Base-by-base conservation (phyloP, 2,888 invertebrate genomes). In the Nemoura dubitans region DNA sequence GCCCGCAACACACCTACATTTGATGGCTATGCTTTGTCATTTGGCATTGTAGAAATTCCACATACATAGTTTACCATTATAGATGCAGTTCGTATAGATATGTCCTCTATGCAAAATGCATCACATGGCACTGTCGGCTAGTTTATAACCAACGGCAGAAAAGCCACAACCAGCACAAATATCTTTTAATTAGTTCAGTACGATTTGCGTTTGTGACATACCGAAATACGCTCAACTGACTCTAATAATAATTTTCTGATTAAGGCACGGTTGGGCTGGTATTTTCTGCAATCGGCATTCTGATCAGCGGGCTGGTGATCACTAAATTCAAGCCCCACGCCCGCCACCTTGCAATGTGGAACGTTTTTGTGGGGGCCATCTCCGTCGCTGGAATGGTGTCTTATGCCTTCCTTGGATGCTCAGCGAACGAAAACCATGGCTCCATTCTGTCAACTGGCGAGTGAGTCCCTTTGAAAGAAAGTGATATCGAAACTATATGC, bases 271-370 rank as follows among this genome's bases (percentile, higher is more conserved):
- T 95, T 0, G 95, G 95, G 0, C 91, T 95, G n/a, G 93, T 94
- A 6, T 95, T 95, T 90, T 95, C 95, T 6, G 95, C 95, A 0
- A 91, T 95, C 76, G 95, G 95, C 0, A 94, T 95, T 30, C 91
- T 95, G n/a, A 89, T 95, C 0, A 94, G 95, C 0, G 95, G 95
- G 0, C 91, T 95, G 59, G 90, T 95, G 0, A 94, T 96, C 83
- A 94, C 95, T 0, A 94, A 93, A 89, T 95, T 93, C 89, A 94
- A 94, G 90, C 95, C 95, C 0, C 92, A 92, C 86, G 95, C 95
- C 0, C 91, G 95, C 26, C 94, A 94, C 87, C 92, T 95, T 90
- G 95, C 95, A 0, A 94, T 93, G 0, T 95, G 95, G 95, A 95
- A 95, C 90, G 94, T 95, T 7, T 91, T 94, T 86, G 93, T 94